phyloP scores from a whole-genome alignment of 2,888 invertebrate genomes.

The Trilocha varians region DNA sequence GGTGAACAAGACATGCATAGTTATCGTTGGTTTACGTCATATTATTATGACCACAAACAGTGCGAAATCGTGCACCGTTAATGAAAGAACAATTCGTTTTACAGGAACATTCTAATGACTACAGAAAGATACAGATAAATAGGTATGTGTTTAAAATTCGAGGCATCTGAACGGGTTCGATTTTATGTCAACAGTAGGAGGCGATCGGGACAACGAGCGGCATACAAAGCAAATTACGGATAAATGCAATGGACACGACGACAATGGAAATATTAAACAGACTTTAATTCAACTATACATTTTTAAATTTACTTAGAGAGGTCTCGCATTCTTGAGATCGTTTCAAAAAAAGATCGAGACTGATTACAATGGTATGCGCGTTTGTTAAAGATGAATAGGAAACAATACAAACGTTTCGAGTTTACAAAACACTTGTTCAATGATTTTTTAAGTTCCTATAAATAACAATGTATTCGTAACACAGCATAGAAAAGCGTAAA shows the following conservation, averaged over 20 bases:
- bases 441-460: background rate
- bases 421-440: background rate
- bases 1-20: background rate
- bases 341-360: background rate
- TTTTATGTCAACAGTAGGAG: constrained; percentile 11
- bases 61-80: constrained; percentile 12
- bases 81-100: constrained; percentile 7
- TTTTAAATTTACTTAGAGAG: constrained; percentile 6
- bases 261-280: constrained; percentile 26
- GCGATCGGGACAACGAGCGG: constrained; percentile 19
- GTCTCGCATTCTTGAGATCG: background rate
- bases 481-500: too few species aligned
- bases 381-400: background rate
- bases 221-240: constrained; percentile 38
- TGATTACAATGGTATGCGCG: background rate
- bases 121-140: background rate
- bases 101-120: constrained; percentile 6
- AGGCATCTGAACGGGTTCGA: background rate
- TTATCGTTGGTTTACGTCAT: background rate
- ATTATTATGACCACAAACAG: background rate
- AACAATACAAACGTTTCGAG: background rate
- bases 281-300: constrained; percentile 9
- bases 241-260: constrained; percentile 27
- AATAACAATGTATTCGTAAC: too few species aligned
- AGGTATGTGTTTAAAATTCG: background rate